Evolutionary conservation across 2,797 vertebrate species (phyloP), one percentile per base, ranked within the genome.

Genomic region (Carcharodon carcharias): DNA sequence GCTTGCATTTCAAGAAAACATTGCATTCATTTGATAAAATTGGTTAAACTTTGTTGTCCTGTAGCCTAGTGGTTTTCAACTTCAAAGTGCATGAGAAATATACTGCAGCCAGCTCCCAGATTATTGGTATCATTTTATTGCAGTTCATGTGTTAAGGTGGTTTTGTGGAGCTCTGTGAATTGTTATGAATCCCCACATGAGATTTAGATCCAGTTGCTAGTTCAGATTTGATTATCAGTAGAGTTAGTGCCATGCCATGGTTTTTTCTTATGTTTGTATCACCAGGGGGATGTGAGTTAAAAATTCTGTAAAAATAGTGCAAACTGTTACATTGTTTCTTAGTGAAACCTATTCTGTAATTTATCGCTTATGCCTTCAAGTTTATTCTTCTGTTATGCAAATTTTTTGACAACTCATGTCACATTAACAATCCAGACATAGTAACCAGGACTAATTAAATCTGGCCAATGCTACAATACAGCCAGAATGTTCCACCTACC

Each of bases 1-100:
- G 35, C 88, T 91, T 61, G 28, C 31, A 31, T 4, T 31, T 61
- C 5, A 58, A 28, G 88, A 91, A 91, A 61, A 58, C 61, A 91
- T 61, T 56, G 50, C 87, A 89, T 89, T 89, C 87, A 58, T 31
- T 91, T 61, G 88, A 61, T 91, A n/a, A 91, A 61, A 58, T 61
- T 61, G 56, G 58, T 91, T 14, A 11, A 77, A 77, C 11, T 73
- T 35, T 91, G 12, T 91, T 91, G 31, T 61, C 88, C 35, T 58
- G 31, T 58, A n/a, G 88, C 56, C 1, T 35, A 58, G 12, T 50
- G 31, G 88, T n/a, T 91, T 91, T 61, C 88, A 91, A 35, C 56
- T 91, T 91, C 56, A 58, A 89, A 89, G 54, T 89, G 87, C 28
- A 11, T 89, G 87, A 89, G 87, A 58, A 89, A 9, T 31, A 58